These are phyloP conservation scores for Pangasianodon hypophthalmus DNA, from an alignment of 2,113 vertebrate species.

Conservation along the genomic window DNA sequence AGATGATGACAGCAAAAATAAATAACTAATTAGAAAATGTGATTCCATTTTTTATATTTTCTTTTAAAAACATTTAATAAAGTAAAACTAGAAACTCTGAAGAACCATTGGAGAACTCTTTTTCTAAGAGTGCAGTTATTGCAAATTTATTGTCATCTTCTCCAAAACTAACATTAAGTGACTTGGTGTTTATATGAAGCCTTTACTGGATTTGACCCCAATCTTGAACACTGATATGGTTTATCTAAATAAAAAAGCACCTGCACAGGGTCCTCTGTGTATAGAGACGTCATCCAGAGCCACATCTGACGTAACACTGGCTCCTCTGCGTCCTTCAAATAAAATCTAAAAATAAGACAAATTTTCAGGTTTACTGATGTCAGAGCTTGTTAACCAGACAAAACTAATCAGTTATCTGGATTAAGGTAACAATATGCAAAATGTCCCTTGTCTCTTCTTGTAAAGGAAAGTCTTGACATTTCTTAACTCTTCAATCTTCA, in stretches of 20 bases:
- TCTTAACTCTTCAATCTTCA: not conserved
- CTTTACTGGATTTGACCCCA: not conserved
- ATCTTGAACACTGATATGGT: not conserved
- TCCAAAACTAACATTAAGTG: not conserved
- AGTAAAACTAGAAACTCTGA: no score
- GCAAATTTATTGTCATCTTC: not conserved
- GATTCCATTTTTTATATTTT: not conserved
- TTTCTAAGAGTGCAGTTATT: not conserved
- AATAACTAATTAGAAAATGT: not conserved
- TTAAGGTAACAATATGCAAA: not conserved
- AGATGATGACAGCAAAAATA: not conserved
- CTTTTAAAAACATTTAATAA: no score
- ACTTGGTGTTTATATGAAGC: not conserved
- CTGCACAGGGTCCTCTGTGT: slow-evolving; percentile 67
- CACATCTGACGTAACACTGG: slow-evolving; percentile 69
- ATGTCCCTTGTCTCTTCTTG: not conserved
- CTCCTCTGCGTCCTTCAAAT: slow-evolving; percentile 75
- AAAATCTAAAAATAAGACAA: slow-evolving; percentile 69
- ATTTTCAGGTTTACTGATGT: not conserved
- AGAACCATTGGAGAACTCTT: not conserved
- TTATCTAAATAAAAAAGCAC: slow-evolving; percentile 59
- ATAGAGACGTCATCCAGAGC: slow-evolving; percentile 80
- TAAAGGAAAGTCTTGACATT: not conserved
- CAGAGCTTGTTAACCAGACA: not conserved
- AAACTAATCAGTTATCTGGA: not conserved